Base-by-base conservation (phyloP, 1,140 invertebrate genomes). In the Carcinoscorpius rotundicauda region DNA sequence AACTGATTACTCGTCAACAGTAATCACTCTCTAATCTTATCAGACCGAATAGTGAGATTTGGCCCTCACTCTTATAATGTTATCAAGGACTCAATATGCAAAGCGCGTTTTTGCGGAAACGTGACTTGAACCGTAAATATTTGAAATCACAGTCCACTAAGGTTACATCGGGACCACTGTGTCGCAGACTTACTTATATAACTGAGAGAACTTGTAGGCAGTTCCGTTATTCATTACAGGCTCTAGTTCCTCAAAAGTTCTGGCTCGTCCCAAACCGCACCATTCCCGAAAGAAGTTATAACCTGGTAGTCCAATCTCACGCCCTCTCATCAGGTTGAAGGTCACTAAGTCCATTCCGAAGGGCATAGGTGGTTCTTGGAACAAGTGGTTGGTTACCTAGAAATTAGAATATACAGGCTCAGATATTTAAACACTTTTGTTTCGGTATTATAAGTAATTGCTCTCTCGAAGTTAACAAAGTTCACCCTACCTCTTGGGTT, bases 251-350 rank as follows among this genome's bases (percentile, higher is more conserved):
- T 73, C 68, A 59, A 75, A 74, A 10, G 71, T 66, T 56, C 66
- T 53, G 4, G 71, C 72, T 51, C 69, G 51, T 50, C 60, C 50
- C 0, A 81, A 64, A 5, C 85, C 85, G 70, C 91, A 94, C 72
- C 85, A 81, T 69, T 86, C 78, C 48, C 90, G 79, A 83, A 86
- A 93, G 6, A 79, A 78, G 0, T 83, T 82, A 77, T 96, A 97
- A 1, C 85, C 76, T 0, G 89, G 86, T 48, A 95, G 77, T 1
- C 92, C 93, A 75, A 94, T 90, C 79, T 96, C 93, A 49, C 93
- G 77, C 0, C 90, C 93, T 58, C 89, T 81, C 73, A 93, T 88
- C 66, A 93, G 88, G 75, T 93, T 93, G 61, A 93, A 78, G 0
- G 89, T 87, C 0, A 92, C 88, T 68, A 93, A 76, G 78, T 95